Evolutionary conservation across 37 sponge, comb jelly and placozoan genomes (phyloP).

Genomic region (Ephydatia muelleri): DNA sequence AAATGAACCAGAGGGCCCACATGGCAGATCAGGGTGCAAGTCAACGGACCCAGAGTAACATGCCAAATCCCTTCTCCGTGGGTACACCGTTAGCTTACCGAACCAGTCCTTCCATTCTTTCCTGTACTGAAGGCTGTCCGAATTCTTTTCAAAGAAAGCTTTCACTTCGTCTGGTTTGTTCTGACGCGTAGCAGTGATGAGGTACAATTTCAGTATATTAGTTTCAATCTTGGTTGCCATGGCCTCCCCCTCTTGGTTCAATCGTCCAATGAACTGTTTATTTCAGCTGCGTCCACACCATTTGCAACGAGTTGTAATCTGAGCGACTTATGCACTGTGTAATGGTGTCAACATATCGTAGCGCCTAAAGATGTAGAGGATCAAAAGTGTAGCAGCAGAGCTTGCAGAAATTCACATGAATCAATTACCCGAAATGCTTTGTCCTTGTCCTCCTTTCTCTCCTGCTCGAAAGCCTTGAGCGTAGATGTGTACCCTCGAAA

Average conservation of each 20-base stretch:
- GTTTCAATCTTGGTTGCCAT: slow-evolving; percentile 81
- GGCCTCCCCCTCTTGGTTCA: slow-evolving; percentile 46
- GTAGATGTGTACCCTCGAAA: slow-evolving; percentile 86
- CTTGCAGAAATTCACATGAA: neutral
- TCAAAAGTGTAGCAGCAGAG: neutral
- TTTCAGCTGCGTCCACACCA: slow-evolving; percentile 74
- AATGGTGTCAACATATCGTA: slow-evolving; percentile 59
- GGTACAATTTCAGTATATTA: slow-evolving; percentile 60
- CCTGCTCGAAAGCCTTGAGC: slow-evolving; percentile 78
- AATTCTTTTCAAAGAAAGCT: slow-evolving; percentile 81
- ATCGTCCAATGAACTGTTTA: slow-evolving; percentile 79
- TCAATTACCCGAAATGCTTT: slow-evolving; percentile 67
- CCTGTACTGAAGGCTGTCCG: slow-evolving; percentile 52
- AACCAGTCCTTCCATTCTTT: slow-evolving; percentile 98
- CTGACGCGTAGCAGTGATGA: slow-evolving; percentile 66
- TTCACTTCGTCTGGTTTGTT: slow-evolving; percentile 68
- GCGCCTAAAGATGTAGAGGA: slow-evolving; percentile 11
- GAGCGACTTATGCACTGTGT: slow-evolving; percentile 52
- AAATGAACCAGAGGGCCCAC: too few relatives aligned
- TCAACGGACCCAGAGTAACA: neutral
- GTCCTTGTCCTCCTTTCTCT: slow-evolving; percentile 80
- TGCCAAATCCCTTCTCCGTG: neutral
- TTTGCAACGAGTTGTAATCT: slow-evolving; percentile 63
- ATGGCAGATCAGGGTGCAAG: neutral
- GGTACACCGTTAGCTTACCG: slow-evolving; percentile 45